Evolutionary conservation across 1,140 invertebrate genomes (phyloP), one percentile per base, ranked within the genome.

Genomic region (Apocrypta bakeri): DNA sequence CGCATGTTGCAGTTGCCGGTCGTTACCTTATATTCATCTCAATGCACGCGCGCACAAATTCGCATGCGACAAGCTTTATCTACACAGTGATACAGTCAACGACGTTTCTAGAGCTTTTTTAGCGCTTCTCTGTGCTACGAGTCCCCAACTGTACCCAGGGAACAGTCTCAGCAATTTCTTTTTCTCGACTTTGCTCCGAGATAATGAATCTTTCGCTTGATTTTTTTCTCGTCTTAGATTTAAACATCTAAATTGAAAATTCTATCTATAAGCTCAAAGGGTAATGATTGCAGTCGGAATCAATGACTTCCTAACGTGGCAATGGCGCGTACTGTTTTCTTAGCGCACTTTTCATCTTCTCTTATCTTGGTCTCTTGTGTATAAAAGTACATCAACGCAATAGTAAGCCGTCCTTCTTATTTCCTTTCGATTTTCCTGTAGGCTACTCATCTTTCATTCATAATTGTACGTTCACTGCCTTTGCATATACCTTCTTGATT

Each of bases 1-100:
- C 84, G 17, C 64, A n/a, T 9, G 42, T 2, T 11, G 29, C 80
- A 81, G 83, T 48, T 75, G 84, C 79, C 85, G 84, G 79, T 82
- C 71, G 83, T 78, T 85, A 85, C 82, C 82, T 83, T 74, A 87
- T 74, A 87, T 89, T 87, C 88, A 87, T 90, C 87, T 87, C 85
- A 85, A 87, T 87, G 86, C 87, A 85, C 77, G 21, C 68, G 12
- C 82, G 87, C 85, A 87, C 85, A 87, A 86, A 86, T 88, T 85
- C 82, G 73, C 80, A n/a, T n/a, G 81, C 27, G 40, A 31, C 21
- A 31, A 42, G 56, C 66, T 77, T 73, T 82, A 76, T 82, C 37
- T 68, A 83, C 81, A 77, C n/a, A n/a, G n/a, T n/a, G n/a, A n/a
- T n/a, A n/a, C 84, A 72, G 33, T 56, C 31, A 37, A 24, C 37